Conservation (phyloP, 35 echinoderm and acorn worm genomes). For the Strongylocentrotus purpuratus region DNA sequence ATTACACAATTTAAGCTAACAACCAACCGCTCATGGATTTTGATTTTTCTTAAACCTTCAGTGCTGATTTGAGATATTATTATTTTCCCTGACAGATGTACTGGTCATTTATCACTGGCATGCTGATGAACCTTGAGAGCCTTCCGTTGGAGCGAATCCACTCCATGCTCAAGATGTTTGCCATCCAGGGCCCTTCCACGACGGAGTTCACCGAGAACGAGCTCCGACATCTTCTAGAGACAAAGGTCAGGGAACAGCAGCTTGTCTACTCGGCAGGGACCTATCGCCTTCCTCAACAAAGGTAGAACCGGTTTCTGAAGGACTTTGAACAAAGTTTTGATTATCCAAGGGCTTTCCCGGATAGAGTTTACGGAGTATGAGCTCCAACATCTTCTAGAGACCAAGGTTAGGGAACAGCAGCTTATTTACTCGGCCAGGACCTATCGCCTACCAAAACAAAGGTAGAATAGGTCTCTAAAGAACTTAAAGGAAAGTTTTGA, state of each 20-base stretch:
- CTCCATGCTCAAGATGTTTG: constrained; percentile 99
- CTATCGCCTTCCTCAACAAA: constrained; percentile 72
- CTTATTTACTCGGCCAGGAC: constrained; percentile 74
- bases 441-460: constrained; percentile 66
- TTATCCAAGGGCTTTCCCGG: background rate
- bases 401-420: constrained; percentile 84
- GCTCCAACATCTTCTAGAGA: constrained; percentile 79
- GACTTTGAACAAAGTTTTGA: background rate
- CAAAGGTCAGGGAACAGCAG: constrained; percentile 89
- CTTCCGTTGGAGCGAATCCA: constrained; percentile 92
- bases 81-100: constrained; percentile 72
- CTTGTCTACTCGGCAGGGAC: constrained; percentile 83
- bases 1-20: too few species aligned
- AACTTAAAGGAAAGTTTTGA: constrained; percentile 78
- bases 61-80: background rate
- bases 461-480: background rate
- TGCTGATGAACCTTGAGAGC: constrained; percentile 92
- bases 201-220: constrained; percentile 88
- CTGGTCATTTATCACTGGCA: constrained; percentile 98
- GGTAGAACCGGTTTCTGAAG: background rate
- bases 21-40: too few species aligned
- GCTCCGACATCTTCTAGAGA: constrained; percentile 87
- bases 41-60: too few species aligned
- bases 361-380: constrained; percentile 88
- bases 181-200: constrained; percentile 86